These are phyloP conservation scores for Sarcophilus harrisii DNA, from an alignment of 2,797 vertebrate genomes.

Conservation along the genomic window DNA sequence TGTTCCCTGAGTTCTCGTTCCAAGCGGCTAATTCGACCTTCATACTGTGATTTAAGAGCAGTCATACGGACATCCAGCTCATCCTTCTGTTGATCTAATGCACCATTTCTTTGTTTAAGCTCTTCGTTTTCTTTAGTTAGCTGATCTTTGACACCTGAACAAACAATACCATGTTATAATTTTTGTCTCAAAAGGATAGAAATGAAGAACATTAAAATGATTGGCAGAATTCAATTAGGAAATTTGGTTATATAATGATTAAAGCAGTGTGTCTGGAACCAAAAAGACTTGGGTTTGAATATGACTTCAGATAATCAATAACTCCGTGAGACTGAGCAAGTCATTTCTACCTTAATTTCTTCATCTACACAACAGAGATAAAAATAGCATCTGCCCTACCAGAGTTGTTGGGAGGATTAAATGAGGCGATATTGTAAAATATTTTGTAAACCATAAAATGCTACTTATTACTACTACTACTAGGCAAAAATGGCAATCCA, in stretches of 20 bases:
- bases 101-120: constrained; percentile 89
- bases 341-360: not conserved
- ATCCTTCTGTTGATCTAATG: constrained; percentile 91
- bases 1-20: constrained; percentile 96
- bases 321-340: not conserved
- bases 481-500: not conserved
- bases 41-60: constrained; percentile 97
- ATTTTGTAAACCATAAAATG: too few relatives aligned
- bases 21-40: constrained; percentile 94
- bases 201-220: not conserved
- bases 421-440: not conserved
- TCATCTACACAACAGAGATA: not conserved
- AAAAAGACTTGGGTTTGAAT: not conserved
- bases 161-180: constrained; percentile 36
- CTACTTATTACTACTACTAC: not conserved
- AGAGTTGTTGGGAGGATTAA: not conserved
- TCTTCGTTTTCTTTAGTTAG: constrained; percentile 95
- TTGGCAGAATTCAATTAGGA: not conserved
- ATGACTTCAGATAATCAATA: not conserved
- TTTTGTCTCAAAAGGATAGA: constrained; percentile 29
- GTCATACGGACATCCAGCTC: constrained; percentile 96
- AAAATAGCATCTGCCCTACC: not conserved
- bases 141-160: constrained; percentile 91
- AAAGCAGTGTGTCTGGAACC: not conserved
- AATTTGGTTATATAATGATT: not conserved